Base-by-base conservation (phyloP, 2,797 vertebrate species). In the Anabas testudineus region DNA sequence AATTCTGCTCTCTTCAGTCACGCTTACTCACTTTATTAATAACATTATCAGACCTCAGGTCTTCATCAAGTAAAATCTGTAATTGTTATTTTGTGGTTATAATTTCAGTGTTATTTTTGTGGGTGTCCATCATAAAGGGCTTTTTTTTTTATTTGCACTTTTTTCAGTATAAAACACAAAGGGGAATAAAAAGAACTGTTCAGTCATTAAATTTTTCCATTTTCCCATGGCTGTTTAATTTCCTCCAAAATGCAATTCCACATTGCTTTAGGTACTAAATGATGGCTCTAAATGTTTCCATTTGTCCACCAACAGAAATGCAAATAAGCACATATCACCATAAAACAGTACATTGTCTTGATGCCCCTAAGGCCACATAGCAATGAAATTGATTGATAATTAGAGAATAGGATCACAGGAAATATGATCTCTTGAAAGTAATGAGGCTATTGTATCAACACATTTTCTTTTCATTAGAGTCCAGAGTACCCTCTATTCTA, bases 391-490 rank as follows among this genome's bases (percentile, higher is more conserved):
- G 83, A 85, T 84, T 89, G 85, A 93, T 91, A 80, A 90, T 86
- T 73, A 51, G 55, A 18, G 6, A 82, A 84, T 76, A 76, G 67
- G 71, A 91, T 90, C 70, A 70, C 43, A 72, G 83, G 73, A 83
- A 86, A 89, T 78, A 85, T 83, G 77, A 90, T 89, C 71, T 77
- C 59, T 83, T 72, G 73, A 87, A 88, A 91, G 90, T 79, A 91
- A 90, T 69, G 42, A 81, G 59, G 62, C 86, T 77, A 85, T 88
- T 87, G 73, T 90, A 86, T 81, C 82, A 90, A 89, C 88, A 90
- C 87, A 81, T 92, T 91, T 89, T 88, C 80, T 88, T 89, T 92
- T 93, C 84, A 91, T 93, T 87, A 78, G 79, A 86, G 80, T 82
- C 70, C 65, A 78, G 70, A 82, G 81, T 69, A 66, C 76, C 67